phyloP scores from a whole-genome alignment of 2,888 invertebrate genomes.

The Crocallis elinguaria region DNA sequence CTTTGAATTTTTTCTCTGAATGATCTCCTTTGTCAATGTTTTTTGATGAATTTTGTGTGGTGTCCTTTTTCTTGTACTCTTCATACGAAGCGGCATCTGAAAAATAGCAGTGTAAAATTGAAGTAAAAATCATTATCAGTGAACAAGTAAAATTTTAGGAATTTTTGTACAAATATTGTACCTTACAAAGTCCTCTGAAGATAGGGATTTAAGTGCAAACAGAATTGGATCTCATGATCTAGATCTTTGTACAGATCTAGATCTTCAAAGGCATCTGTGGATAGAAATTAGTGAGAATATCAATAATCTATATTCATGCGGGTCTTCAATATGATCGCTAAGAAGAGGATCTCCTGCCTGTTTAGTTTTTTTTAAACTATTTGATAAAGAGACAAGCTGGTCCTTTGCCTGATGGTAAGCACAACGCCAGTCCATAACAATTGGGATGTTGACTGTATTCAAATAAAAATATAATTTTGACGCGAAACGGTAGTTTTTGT shows the following conservation, averaged over 20 bases:
- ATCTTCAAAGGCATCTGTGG: constrained; percentile 58
- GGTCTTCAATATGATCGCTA: no score
- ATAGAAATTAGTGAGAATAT: constrained; percentile 43
- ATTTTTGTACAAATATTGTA: constrained; percentile 46
- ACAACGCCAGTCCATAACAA: no score
- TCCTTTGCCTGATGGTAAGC: no score
- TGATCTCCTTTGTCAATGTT: constrained; percentile 46
- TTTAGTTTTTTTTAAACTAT: no score
- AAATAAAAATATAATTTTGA: no score
- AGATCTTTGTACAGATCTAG: constrained; percentile 54
- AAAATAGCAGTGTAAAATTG: constrained; percentile 21
- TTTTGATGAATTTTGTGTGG: constrained; percentile 56
- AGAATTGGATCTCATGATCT: constrained; percentile 48
- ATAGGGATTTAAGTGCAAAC: constrained; percentile 43
- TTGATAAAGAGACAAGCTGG: no score
- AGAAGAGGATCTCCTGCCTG: no score
- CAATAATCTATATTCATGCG: constrained; percentile 7
- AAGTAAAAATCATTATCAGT: constrained; percentile 28
- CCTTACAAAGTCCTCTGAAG: constrained; percentile 47
- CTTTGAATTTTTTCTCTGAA: constrained; percentile 53
- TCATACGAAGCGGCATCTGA: constrained; percentile 89
- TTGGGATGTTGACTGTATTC: no score
- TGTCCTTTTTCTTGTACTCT: constrained; percentile 86
- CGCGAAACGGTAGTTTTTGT: no score
- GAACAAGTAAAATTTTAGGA: constrained; percentile 1